phyloP scores from a whole-genome alignment of 2,797 vertebrate genomes.

The Smutsia gigantea region DNA sequence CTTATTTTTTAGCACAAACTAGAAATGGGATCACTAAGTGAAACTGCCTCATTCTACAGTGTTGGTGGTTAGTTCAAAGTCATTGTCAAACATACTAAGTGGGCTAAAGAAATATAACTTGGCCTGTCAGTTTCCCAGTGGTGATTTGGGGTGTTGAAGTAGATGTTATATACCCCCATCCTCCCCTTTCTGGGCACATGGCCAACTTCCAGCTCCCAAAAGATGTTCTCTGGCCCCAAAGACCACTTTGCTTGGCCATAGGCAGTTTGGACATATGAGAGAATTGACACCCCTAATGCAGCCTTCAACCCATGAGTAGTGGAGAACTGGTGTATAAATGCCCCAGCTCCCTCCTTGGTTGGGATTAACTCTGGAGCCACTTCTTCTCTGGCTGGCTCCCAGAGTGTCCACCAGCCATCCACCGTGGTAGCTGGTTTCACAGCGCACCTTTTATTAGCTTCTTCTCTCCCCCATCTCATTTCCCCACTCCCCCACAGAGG shows the following conservation, averaged over 20 bases:
- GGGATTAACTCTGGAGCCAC: too few species aligned
- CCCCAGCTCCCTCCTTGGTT: background rate
- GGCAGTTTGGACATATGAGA: background rate
- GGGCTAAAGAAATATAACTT: background rate
- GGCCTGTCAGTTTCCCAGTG: background rate
- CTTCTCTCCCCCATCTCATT: background rate
- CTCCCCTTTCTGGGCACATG: background rate
- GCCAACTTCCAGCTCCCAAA: background rate
- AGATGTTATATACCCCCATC: too few species aligned
- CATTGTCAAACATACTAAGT: background rate
- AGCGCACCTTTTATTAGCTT: rapidly evolving
- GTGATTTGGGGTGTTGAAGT: background rate
- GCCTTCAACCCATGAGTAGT: background rate
- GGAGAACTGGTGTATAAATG: background rate
- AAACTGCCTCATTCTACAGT: background rate
- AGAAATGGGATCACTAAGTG: background rate
- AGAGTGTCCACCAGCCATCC: background rate
- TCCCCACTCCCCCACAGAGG: background rate
- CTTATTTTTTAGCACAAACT: background rate
- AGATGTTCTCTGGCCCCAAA: background rate
- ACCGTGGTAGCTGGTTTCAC: background rate
- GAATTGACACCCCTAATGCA: background rate
- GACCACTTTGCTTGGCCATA: background rate
- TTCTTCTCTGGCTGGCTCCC: background rate
- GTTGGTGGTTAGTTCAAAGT: background rate